Base-by-base conservation (phyloP, 2,113 vertebrate genomes). In the Scytalopus superciliaris region DNA sequence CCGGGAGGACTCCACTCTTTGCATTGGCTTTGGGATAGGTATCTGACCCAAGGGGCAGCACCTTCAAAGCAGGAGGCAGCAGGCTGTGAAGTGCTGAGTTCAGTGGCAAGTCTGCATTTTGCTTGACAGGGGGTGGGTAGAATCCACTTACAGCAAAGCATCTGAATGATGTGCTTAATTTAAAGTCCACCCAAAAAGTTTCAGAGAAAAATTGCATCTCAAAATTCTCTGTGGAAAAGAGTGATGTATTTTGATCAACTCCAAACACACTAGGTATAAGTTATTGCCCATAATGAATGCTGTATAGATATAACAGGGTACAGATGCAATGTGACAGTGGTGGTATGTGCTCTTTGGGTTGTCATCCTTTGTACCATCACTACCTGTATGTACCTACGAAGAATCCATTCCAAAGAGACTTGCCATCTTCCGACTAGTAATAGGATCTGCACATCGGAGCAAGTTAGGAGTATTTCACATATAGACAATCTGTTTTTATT, bases 401-500 rank as follows among this genome's bases (percentile, higher is more conserved):
- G 8, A 8, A 27, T 39, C 39, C 2, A 2, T 35, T 42, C 52
- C 64, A 47, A 78, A 88, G 31, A 33, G 68, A 74, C 55, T 22
- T 74, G 25, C 40, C 60, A 31, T 30, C 47, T 68, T 93, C 55
- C 0, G 0, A 40, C 45, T 68, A 75, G 31, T 5, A 63, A 67
- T 14, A 67, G 28, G 39, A 56, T 14, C 81, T 78, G 83, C 49
- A 72, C 76, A 93, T 42, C 5, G 27, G 93, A 94, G 90, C 66
- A 89, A 90, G 94, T 74, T 76, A 84, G 90, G 68, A 93, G 49
- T 84, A 75, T 89, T 92, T 91, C 92, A 70, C 73, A 66, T 93
- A 62, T 21, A 89, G 90, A 95, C 85, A 94, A 87, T 95, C 93
- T 84, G 44, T 0, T 96, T 97, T 96, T 96, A 97, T 96, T 96